Evolutionary conservation across 2,113 vertebrate genomes (phyloP).

Genomic region (Artemisiospiza belli): DNA sequence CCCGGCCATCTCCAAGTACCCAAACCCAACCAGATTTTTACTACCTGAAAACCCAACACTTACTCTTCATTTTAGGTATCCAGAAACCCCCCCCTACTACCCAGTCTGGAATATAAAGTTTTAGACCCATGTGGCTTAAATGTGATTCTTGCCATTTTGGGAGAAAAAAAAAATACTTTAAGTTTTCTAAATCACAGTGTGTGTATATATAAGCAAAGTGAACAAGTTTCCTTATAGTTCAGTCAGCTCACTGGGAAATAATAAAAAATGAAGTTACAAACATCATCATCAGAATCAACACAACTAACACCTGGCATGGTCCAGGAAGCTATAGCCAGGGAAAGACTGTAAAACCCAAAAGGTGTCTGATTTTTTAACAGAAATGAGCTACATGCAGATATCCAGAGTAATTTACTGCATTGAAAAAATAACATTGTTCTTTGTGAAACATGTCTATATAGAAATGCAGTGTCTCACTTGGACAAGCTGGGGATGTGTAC

Average conservation of each 20-base stretch:
- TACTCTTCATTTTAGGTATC: background rate
- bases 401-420: background rate
- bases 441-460: background rate
- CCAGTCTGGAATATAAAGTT: background rate
- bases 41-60: background rate
- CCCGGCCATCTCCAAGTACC: rapidly evolving
- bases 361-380: background rate
- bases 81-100: background rate
- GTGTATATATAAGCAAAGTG: background rate
- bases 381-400: background rate
- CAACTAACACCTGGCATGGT: background rate
- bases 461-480: background rate
- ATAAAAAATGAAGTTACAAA: background rate
- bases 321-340: background rate
- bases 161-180: too few relatives aligned
- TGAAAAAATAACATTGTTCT: background rate
- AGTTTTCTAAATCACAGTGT: background rate
- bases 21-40: background rate
- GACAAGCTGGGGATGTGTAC: background rate
- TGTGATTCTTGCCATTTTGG: background rate
- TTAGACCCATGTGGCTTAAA: background rate
- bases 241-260: background rate
- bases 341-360: background rate
- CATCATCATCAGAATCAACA: background rate
- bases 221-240: background rate